Percentiles rank a stretch among this genome's conserved stretches.
phyloP scores from a whole-genome alignment of 1,140 invertebrate genomes.

The Lordiphosa stackelbergi region DNA sequence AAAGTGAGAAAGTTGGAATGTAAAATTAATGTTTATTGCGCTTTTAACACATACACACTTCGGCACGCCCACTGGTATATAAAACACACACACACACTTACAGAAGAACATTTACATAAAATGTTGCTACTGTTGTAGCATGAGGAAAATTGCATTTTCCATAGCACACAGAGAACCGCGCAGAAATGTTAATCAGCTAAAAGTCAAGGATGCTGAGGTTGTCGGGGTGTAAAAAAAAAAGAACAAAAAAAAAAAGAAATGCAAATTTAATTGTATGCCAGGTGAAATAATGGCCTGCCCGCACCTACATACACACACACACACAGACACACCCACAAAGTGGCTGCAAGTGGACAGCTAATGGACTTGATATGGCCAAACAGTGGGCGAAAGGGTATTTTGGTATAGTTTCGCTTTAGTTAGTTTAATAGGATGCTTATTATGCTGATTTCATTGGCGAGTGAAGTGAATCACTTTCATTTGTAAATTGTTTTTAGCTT shows the following conservation, averaged over 20 bases:
- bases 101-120: slow-evolving; percentile 67
- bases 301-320: slow-evolving; percentile 21
- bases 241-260: slow-evolving; percentile 51
- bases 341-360: slow-evolving; percentile 52
- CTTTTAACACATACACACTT: slow-evolving; percentile 72
- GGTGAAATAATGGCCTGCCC: slow-evolving; percentile 61
- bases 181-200: slow-evolving; percentile 73
- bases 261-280: slow-evolving; percentile 73
- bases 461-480: too few relatives aligned
- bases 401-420: too few relatives aligned
- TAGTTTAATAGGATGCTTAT: too few relatives aligned
- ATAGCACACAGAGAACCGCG: slow-evolving; percentile 24
- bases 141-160: slow-evolving; percentile 65
- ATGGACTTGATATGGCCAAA: slow-evolving; percentile 6
- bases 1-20: slow-evolving; percentile 17
- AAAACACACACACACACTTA: slow-evolving; percentile 13
- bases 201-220: slow-evolving; percentile 49
- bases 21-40: slow-evolving; percentile 73
- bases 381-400: too few relatives aligned
- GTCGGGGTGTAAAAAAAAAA: slow-evolving; percentile 34
- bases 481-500: too few relatives aligned
- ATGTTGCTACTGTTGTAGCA: slow-evolving; percentile 54
- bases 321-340: slow-evolving; percentile 18
- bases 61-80: slow-evolving; percentile 20
- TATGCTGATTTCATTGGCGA: too few relatives aligned